Conservation (phyloP, 2,888 invertebrate species). For the Hoplodrina blanda region DNA sequence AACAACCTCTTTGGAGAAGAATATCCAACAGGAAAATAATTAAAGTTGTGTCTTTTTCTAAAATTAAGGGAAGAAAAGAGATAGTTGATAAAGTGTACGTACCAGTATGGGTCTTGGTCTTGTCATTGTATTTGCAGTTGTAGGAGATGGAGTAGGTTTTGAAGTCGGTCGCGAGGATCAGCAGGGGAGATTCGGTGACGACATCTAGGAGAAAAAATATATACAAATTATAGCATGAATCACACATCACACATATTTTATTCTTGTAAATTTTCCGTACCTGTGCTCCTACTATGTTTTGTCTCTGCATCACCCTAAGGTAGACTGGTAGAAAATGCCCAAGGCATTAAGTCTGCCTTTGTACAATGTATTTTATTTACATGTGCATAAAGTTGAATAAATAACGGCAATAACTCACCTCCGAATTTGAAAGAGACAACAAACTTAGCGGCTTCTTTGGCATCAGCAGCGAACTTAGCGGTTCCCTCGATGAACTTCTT, state of each 20-base stretch:
- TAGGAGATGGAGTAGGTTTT: slow-evolving; percentile 91
- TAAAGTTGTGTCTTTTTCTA: neutral
- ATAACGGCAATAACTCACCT: slow-evolving; percentile 72
- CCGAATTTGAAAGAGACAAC: slow-evolving; percentile 79
- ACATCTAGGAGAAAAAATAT: slow-evolving; percentile 71
- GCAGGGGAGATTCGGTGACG: slow-evolving; percentile 88
- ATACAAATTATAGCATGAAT: no score
- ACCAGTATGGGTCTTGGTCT: slow-evolving; percentile 80
- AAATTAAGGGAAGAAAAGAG: neutral
- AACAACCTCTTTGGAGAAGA: neutral
- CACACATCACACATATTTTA: no score
- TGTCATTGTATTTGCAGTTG: slow-evolving; percentile 89
- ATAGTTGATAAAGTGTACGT: slow-evolving; percentile 30
- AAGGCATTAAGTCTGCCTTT: no score
- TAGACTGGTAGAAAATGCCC: no score
- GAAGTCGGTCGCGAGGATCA: slow-evolving; percentile 92
- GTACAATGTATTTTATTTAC: no score
- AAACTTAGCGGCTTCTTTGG: slow-evolving; percentile 87
- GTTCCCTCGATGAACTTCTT: slow-evolving; percentile 80
- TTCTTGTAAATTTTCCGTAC: no score
- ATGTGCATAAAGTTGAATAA: no score
- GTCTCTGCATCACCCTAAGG: no score
- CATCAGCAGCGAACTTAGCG: slow-evolving; percentile 77
- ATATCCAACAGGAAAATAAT: neutral
- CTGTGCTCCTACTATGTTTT: no score